phyloP scores from a whole-genome alignment of 2,797 vertebrate species.

The Ataeniobius toweri region DNA sequence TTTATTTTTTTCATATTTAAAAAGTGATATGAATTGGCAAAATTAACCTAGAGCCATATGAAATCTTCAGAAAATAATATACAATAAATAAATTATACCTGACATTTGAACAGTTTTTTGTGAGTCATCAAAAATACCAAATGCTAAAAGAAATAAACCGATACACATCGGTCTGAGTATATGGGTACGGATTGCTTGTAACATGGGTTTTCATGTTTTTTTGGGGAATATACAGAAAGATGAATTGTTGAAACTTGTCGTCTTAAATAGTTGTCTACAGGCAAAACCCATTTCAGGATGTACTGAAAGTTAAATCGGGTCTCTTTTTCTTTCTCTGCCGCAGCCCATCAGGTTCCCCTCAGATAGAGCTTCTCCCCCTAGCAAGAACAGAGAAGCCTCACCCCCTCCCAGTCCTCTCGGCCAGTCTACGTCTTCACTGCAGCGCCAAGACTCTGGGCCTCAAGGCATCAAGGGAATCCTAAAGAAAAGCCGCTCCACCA shows the following conservation, averaged over 20 bases:
- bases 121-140: background rate
- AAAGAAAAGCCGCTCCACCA: slow-evolving; percentile 81
- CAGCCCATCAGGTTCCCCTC: slow-evolving; percentile 44
- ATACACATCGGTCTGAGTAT: background rate
- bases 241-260: background rate
- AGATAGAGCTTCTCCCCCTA: slow-evolving; percentile 31
- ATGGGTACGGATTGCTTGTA: background rate
- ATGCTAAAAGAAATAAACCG: background rate
- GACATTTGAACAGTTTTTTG: background rate
- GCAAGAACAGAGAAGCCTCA: slow-evolving; percentile 34
- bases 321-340: slow-evolving; percentile 8
- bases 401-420: slow-evolving; percentile 38
- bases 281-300: slow-evolving; percentile 2
- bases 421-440: slow-evolving; percentile 48
- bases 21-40: too few relatives aligned
- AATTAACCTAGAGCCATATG: too few relatives aligned
- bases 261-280: slow-evolving; percentile 1
- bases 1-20: too few relatives aligned
- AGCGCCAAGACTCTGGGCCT: slow-evolving; percentile 75
- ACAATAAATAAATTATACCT: background rate
- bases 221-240: slow-evolving; percentile 23
- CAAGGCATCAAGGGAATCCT: slow-evolving; percentile 80
- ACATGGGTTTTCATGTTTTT: slow-evolving; percentile 2
- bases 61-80: background rate
- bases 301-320: slow-evolving; percentile 1